Evolutionary conservation across 1,140 invertebrate genomes (phyloP), one percentile per base, ranked within the genome.

Genomic region (Microplitis mediator): DNA sequence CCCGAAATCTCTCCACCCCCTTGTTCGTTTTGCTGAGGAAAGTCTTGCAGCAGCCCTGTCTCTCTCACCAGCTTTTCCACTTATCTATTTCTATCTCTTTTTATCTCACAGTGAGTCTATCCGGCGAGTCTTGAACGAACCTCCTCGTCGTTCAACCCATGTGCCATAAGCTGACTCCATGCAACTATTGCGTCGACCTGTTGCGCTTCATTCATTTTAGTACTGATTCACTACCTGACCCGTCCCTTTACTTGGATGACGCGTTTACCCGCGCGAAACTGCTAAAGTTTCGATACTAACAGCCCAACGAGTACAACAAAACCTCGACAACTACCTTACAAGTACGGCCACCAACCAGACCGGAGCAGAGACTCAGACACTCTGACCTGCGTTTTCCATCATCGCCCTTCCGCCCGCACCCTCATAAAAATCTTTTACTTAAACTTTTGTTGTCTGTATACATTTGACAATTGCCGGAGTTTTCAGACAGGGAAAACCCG

Each of bases 201-300:
- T 82, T 82, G 80, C 80, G 80, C 80, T 77, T 82, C 80, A 80
- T 82, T 82, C 80, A 81, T 82, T 82, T 82, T 78, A 76, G 76
- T 82, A 80, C 80, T 80, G 80, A 82, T 81, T 79, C 80, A 76
- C 71, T 75, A 75, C 78, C 78, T 77, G 78, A 80, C 78, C 79
- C 69, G 74, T 75, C 74, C 74, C 74, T 75, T 45, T 45, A 45
- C 39, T 45, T 75, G 74, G 74, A 75, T 75, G 74, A 75, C 74
- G 74, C 71, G 71, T 72, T 72, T 72, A 67, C 63, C 54, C 63
- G 64, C 70, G 61, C 71, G 71, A 72, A 72, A 72, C 71, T 72
- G 71, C 71, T 31, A 72, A 72, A 72, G 54, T 72, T 72, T 72
- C 71, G 71, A 72, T 72, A 72, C 71, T 72, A 72, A 72, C 71